These are phyloP conservation scores for Sinohyriopsis cumingii DNA, from an alignment of 2,888 invertebrate genomes.

Conservation along the genomic window DNA sequence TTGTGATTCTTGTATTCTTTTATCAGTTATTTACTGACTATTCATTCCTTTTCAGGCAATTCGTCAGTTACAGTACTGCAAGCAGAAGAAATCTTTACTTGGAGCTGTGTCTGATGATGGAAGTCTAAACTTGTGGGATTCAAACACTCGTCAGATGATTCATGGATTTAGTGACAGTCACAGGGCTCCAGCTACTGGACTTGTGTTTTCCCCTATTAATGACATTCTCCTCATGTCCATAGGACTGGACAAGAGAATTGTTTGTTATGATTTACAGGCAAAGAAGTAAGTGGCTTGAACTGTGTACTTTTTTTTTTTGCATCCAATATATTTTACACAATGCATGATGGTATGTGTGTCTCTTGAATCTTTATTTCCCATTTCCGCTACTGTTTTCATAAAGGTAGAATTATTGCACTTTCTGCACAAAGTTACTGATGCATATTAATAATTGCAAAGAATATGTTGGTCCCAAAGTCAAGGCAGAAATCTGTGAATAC, in stretches of 20 bases:
- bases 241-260: constrained; percentile 72
- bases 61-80: constrained; percentile 65
- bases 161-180: constrained; percentile 67
- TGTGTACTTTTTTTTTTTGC: background rate
- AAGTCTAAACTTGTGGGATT: constrained; percentile 70
- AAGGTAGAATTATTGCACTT: too few species aligned
- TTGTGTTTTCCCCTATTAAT: constrained; percentile 73
- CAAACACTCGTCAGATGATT: constrained; percentile 59
- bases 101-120: constrained; percentile 70
- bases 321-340: background rate
- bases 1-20: too few species aligned
- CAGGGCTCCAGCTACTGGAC: constrained; percentile 68
- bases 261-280: constrained; percentile 68
- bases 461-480: too few species aligned
- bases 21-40: too few species aligned
- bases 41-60: constrained; percentile 56
- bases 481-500: too few species aligned
- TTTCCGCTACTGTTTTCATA: too few species aligned
- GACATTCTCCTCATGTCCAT: constrained; percentile 70
- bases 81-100: constrained; percentile 62
- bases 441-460: too few species aligned
- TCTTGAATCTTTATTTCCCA: too few species aligned
- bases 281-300: constrained; percentile 63
- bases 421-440: too few species aligned
- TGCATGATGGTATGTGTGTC: too few species aligned